These are phyloP conservation scores for Verasper variegatus DNA, from an alignment of 2,113 vertebrate genomes.

Conservation along the genomic window DNA sequence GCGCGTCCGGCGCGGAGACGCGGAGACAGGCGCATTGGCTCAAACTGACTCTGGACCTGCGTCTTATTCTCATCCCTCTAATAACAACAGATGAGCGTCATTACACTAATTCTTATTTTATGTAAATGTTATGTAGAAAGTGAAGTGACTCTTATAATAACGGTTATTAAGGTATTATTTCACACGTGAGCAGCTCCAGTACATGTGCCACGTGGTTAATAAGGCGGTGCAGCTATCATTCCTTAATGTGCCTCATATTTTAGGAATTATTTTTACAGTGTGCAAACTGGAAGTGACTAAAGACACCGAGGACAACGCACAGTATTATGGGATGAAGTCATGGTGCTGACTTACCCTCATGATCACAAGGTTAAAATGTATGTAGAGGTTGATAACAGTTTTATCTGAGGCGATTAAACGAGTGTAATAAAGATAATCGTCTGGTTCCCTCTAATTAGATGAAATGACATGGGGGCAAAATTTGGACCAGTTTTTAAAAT, in stretches of 20 bases:
- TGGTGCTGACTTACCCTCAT: neutral
- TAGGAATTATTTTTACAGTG: neutral
- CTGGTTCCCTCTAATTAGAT: slow-evolving; percentile 1
- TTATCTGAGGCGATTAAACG: slow-evolving; percentile 30
- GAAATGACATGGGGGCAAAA: neutral
- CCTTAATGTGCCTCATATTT: slow-evolving; percentile 79
- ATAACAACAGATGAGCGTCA: slow-evolving; percentile 85
- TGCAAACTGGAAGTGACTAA: neutral
- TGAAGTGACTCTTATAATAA: slow-evolving; percentile 90
- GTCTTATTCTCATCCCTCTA: slow-evolving; percentile 65
- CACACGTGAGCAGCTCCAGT: slow-evolving; percentile 87
- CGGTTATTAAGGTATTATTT: slow-evolving; percentile 94
- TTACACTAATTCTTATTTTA: slow-evolving; percentile 93
- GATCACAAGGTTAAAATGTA: neutral
- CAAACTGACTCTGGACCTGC: slow-evolving; percentile 59
- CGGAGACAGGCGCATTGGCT: slow-evolving; percentile 86
- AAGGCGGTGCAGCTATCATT: slow-evolving; percentile 88
- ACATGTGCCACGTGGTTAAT: slow-evolving; percentile 89
- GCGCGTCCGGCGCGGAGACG: slow-evolving; percentile 86
- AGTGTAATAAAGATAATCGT: slow-evolving; percentile 47
- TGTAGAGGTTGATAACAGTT: neutral
- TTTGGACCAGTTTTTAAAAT: neutral
- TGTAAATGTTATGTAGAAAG: slow-evolving; percentile 91
- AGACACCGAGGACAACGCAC: neutral
- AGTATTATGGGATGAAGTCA: neutral